Evolutionary conservation across 1,140 invertebrate species (phyloP), one percentile per base, ranked within the genome.

Genomic region (Galendromus occidentalis): DNA sequence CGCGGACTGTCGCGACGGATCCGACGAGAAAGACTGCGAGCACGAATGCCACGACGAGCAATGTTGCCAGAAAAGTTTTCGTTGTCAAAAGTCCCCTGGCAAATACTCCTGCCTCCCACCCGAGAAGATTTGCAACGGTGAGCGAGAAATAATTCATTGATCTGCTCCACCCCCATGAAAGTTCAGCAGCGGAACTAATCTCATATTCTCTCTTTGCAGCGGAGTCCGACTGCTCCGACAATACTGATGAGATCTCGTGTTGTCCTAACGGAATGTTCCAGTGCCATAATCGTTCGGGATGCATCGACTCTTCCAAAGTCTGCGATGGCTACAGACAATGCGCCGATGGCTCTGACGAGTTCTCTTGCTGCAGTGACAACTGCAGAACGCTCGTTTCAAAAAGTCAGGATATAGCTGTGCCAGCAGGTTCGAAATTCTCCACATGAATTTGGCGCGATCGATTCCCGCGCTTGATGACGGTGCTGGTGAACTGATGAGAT

Each of bases 1-100:
- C 66, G 78, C 79, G 42, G 85, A 96, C 74, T 95, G 91, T 77
- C 76, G 79, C 1, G 88, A 91, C 74, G 82, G 82, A 18, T 86
- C 85, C 2, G 87, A 91, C 71, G 87, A 91, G 75, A 75, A 81
- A 1, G 82, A 81, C n/a, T 88, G 86, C 71, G 30, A 39, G 9
- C 55, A 41, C 20, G 25, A 45, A 18, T 41, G 44, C 17, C 39
- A 55, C 5, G 28, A 47, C 42, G 39, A 81, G 45, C 83, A 81
- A 65, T 84, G 83, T 69, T 78, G 70, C 39, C 55, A 73, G 0
- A 73, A 73, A 2, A 73, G 85, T 51, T 87, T 85, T 72, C 79
- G 83, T 70, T 86, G 82, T 68, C 51, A 59, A 9, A 59, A 59
- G 22, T 25, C 51, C 12, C 25, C 51, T 4, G 51, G 51, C 14